Conservation (phyloP, 2,113 vertebrate genomes). For the Microcebus jonahi region DNA sequence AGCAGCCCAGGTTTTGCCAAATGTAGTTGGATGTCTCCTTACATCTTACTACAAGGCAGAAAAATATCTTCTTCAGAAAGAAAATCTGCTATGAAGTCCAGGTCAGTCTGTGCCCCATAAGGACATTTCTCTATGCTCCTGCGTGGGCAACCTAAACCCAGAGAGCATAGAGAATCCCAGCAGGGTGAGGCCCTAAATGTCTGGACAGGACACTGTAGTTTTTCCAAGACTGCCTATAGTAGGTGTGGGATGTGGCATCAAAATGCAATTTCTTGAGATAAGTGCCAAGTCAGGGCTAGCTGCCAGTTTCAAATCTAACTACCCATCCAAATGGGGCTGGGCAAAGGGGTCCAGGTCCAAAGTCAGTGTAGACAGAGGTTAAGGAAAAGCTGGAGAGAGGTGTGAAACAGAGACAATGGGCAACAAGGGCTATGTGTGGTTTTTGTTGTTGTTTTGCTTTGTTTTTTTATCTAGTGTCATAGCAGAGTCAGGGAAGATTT, state of each 20-base stretch:
- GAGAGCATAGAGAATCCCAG: neutral
- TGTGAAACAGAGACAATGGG: neutral
- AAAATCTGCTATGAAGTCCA: neutral
- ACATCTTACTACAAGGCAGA: neutral
- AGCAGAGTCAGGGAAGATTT: constrained; percentile 44
- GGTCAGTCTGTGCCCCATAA: neutral
- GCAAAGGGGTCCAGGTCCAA: neutral
- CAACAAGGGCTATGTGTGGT: neutral
- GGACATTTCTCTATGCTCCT: neutral
- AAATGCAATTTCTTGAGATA: neutral
- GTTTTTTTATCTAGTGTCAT: neutral
- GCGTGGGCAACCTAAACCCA: neutral
- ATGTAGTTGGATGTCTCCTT: neutral
- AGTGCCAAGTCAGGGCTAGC: neutral
- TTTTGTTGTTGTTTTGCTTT: neutral
- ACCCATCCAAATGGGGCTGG: neutral
- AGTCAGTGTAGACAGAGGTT: neutral
- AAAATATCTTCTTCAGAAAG: constrained; percentile 10
- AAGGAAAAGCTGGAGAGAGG: constrained; percentile 5
- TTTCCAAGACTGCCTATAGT: neutral
- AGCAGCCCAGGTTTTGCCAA: constrained; percentile 35
- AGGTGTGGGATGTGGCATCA: neutral
- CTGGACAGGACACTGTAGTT: neutral
- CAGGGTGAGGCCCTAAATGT: neutral
- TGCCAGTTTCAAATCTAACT: neutral